Conservation (phyloP, 1,140 invertebrate species). For the Pseudomyrmex gracilis region DNA sequence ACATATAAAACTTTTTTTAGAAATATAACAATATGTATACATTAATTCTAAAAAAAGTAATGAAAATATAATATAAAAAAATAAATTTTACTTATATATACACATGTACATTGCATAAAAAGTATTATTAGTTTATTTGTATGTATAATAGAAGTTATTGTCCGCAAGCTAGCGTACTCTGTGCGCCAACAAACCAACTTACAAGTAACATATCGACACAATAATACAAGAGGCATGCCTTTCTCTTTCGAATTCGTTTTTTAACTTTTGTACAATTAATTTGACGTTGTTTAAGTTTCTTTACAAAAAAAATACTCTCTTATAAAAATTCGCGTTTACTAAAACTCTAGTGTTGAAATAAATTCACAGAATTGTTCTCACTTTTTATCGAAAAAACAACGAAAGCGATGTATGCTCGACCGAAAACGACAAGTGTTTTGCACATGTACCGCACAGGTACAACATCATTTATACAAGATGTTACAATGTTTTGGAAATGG, state of each 20-base stretch:
- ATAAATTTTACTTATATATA: too few species aligned
- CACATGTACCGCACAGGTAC: neutral
- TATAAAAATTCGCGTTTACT: neutral
- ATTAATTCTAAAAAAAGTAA: neutral
- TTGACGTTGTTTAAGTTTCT: neutral
- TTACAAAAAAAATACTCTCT: neutral
- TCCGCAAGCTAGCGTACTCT: constrained; percentile 48
- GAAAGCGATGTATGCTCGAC: neutral
- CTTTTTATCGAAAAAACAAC: neutral
- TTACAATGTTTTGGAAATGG: neutral
- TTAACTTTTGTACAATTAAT: neutral
- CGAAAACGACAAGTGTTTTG: constrained; percentile 28
- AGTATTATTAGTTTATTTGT: neutral
- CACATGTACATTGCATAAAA: neutral
- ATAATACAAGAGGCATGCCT: neutral
- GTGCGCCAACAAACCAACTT: constrained; percentile 5
- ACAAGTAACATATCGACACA: neutral
- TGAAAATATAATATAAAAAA: neutral
- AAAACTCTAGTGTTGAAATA: neutral
- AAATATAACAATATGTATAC: neutral
- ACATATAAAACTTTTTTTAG: neutral
- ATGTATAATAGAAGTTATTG: neutral
- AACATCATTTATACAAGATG: constrained; percentile 10
- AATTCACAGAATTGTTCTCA: neutral
- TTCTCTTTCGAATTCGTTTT: constrained; percentile 18